Percentiles rank a stretch among this genome's conserved stretches.
Evolutionary conservation across 2,888 invertebrate genomes (phyloP).

Genomic region (Allolobophora icterica): DNA sequence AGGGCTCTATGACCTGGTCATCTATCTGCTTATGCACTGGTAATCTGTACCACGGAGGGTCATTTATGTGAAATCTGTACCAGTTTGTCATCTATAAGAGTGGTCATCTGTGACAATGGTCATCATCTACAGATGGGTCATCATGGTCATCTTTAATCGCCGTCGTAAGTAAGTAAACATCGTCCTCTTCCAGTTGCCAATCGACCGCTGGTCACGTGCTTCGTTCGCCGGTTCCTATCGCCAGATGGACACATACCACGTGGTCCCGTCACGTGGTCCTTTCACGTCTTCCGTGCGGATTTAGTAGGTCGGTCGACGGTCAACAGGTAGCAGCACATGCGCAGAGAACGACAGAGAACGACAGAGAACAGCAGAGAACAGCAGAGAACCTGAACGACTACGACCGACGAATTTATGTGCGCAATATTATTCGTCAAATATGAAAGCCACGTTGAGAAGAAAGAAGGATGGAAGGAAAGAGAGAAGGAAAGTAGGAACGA

Average conservation of each 20-base stretch:
- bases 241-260: not conserved
- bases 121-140: not conserved
- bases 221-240: not conserved
- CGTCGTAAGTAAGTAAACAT: not conserved
- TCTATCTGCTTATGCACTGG: too few species aligned
- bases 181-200: not conserved
- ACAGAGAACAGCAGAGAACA: too few species aligned
- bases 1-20: too few species aligned
- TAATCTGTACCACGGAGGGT: too few species aligned
- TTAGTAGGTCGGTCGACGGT: not conserved
- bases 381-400: not conserved
- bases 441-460: not conserved
- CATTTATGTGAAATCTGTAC: too few species aligned
- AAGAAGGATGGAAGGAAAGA: not conserved
- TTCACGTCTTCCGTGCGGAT: not conserved
- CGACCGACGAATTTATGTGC: not conserved
- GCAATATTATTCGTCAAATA: not conserved
- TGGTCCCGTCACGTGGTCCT: not conserved
- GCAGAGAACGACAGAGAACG: too few species aligned
- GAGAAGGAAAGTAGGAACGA: too few species aligned
- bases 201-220: not conserved
- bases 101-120: not conserved
- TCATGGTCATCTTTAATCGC: not conserved
- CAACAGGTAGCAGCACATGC: not conserved
- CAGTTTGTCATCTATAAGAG: too few species aligned